phyloP scores from a whole-genome alignment of 2,113 vertebrate genomes.

The Thunnus thynnus region DNA sequence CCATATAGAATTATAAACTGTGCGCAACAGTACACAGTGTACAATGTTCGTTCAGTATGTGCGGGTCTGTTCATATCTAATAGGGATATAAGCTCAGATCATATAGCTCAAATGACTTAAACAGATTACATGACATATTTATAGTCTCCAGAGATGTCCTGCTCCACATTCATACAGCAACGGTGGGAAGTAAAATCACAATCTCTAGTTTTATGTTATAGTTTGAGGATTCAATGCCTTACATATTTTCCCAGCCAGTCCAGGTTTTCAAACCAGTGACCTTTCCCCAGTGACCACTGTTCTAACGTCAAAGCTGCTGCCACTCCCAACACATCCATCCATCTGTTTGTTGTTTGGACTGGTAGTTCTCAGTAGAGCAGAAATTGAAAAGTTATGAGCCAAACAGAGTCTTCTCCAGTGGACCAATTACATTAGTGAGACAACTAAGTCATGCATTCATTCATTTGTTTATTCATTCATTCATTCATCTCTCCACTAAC shows the following conservation, averaged over 20 bases:
- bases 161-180: no score
- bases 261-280: neutral
- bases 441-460: slow-evolving; percentile 24
- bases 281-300: slow-evolving; percentile 2
- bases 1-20: no score
- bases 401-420: neutral
- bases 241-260: neutral
- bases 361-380: neutral
- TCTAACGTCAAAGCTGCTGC: slow-evolving; percentile 4
- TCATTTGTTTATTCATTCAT: slow-evolving; percentile 16
- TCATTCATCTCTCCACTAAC: slow-evolving; percentile 27
- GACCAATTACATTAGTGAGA: neutral
- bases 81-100: neutral
- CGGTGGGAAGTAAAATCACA: neutral
- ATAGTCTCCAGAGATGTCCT: no score
- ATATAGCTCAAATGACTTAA: neutral
- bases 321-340: neutral
- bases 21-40: no score
- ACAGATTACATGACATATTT: neutral
- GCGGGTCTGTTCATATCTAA: neutral
- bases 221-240: neutral
- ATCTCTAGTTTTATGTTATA: neutral
- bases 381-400: slow-evolving; percentile 2
- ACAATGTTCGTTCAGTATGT: neutral
- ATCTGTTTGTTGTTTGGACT: neutral